Evolutionary conservation across 2,888 invertebrate species (phyloP), one percentile per base, ranked within the genome.

Genomic region (Hirtodrosophila duncani): DNA sequence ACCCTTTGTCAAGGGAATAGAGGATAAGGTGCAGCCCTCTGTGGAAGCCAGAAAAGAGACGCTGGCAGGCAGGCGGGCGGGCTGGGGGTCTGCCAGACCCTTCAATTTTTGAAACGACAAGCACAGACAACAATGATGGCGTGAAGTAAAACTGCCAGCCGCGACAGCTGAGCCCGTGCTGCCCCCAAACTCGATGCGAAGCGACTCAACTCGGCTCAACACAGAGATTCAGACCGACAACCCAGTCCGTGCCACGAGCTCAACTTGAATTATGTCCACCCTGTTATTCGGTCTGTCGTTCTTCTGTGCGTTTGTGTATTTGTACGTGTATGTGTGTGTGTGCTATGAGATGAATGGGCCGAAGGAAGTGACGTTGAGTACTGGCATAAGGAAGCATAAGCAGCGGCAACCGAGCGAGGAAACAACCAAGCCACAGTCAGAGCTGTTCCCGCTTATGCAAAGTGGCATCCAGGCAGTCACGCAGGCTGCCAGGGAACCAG

Each of bases 241-340:
- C 39, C 39, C 46, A 36, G 56, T 46, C 44, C 49, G 45, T 27
- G 72, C 72, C 72, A 72, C 43, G 61, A 77, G 55, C 53, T 60
- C 61, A 77, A 77, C 64, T 72, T 72, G 72, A 72, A 72, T 72
- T 72, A 72, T 77, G 77, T 71, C 72, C 72, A 63, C 72, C 77
- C 64, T 51, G 64, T 10, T n/a, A n/a, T n/a, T 20, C 56, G 21
- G 46, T 56, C 48, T 48, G 36, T 18, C 41, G 23, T 31, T 55
- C 16, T 17, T 16, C n/a, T 11, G 9, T 37, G n/a, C 24, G 9
- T 37, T 8, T 24, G 13, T 11, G 7, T 38, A 9, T 50, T 52
- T 63, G 43, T 41, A 20, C 26, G 31, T 46, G 44, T 27, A 17
- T 30, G 34, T 39, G 31, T 41, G 33, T 42, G 24, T 42, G 60